phyloP scores from a whole-genome alignment of 2,888 invertebrate genomes.

The Molorchus minor region DNA sequence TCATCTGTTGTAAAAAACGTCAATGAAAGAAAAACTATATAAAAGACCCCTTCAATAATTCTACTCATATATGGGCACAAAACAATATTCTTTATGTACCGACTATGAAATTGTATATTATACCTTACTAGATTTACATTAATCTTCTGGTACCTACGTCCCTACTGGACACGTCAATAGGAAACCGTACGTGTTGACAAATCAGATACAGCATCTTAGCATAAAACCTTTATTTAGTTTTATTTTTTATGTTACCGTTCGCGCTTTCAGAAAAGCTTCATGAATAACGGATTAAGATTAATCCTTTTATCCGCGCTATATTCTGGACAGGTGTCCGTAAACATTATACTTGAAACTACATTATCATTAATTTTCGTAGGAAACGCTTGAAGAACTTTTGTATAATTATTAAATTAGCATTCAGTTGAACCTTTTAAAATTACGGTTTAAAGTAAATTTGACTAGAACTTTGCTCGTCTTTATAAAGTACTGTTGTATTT shows the following conservation, averaged over 20 bases:
- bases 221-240: conserved; percentile 27
- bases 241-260: conserved; percentile 23
- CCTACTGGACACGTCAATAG: not conserved
- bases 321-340: conserved; percentile 32
- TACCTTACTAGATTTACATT: not conserved
- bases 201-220: conserved; percentile 31
- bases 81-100: too few relatives aligned
- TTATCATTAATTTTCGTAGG: conserved; percentile 26
- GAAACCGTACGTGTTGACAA: conserved; percentile 33
- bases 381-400: conserved; percentile 20
- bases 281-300: conserved; percentile 32
- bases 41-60: too few relatives aligned
- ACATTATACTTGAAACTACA: conserved; percentile 26
- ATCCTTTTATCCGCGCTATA: conserved; percentile 29
- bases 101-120: too few relatives aligned
- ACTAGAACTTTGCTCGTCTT: too few relatives aligned
- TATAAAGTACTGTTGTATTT: too few relatives aligned
- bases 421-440: conserved; percentile 15
- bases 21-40: too few relatives aligned
- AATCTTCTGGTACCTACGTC: too few relatives aligned
- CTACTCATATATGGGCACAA: too few relatives aligned
- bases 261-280: conserved; percentile 25
- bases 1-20: too few relatives aligned
- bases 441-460: too few relatives aligned
- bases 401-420: conserved; percentile 22